Percentiles rank a stretch among this genome's conserved stretches.
These are phyloP conservation scores for Cryptotermes secundus DNA, from an alignment of 1,140 invertebrate genomes.

Conservation along the genomic window DNA sequence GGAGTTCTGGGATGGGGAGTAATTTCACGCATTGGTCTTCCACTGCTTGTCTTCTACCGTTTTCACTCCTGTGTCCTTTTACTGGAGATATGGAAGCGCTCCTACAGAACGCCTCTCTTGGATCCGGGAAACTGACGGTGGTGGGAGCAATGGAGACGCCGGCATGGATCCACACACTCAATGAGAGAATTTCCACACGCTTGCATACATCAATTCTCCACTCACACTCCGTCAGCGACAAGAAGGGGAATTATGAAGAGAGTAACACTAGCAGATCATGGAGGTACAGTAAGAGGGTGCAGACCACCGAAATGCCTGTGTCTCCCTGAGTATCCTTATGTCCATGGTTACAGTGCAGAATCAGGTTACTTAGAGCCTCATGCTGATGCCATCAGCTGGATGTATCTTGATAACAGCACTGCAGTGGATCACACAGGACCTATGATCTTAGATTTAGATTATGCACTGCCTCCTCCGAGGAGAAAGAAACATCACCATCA, in stretches of 20 bases:
- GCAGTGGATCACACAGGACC: conserved; percentile 30
- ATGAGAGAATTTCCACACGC: conserved; percentile 38
- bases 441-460: conserved; percentile 39
- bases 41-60: conserved; percentile 66
- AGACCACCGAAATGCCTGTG: conserved; percentile 31
- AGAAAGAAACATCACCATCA: conserved; percentile 39
- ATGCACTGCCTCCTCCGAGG: conserved; percentile 40
- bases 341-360: conserved; percentile 23
- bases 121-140: conserved; percentile 41
- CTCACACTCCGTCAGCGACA: conserved; percentile 20
- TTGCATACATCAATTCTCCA: conserved; percentile 36
- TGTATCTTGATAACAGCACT: conserved; percentile 42
- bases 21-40: conserved; percentile 62
- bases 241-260: conserved; percentile 31
- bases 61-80: conserved; percentile 71
- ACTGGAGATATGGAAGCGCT: conserved; percentile 67
- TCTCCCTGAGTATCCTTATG: background rate
- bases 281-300: conserved; percentile 34
- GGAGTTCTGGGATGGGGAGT: conserved; percentile 63
- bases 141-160: conserved; percentile 37
- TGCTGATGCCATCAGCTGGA: conserved; percentile 45
- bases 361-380: conserved; percentile 33
- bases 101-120: conserved; percentile 50
- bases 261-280: conserved; percentile 34
- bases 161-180: conserved; percentile 41